Evolutionary conservation across 2,797 vertebrate genomes (phyloP), one percentile per base, ranked within the genome.

Genomic region (Dipus sagitta): DNA sequence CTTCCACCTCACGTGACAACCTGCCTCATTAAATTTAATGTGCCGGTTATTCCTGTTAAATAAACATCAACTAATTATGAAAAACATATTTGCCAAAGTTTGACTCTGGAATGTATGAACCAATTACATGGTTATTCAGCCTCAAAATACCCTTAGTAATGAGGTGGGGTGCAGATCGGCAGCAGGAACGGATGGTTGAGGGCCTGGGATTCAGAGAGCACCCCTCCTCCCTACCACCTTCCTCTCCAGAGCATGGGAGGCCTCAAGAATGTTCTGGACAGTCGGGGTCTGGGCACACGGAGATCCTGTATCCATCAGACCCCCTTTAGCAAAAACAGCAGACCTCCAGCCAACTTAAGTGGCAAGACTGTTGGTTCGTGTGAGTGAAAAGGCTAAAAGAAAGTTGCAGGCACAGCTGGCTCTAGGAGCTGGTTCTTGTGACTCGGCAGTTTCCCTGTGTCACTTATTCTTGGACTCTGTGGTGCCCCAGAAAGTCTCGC

Each of bases 51-150:
- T 98, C 92, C 97, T 38, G 88, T 97, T 98, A 98, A 98, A 97
- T 98, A 98, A 98, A 98, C 97, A 98, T 98, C 93, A 97, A 94
- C 97, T 98, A 98, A 98, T 98, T 98, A 98, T 97, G 97, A 98
- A 98, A 97, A 98, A 96, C 97, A 92, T 98, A 97, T 98, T 98
- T 98, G 97, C 97, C 92, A 92, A 98, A 97, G 97, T 98, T 97
- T 97, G 98, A 97, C 98, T 97, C 91, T 97, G 97, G 96, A 97
- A 98, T 95, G 90, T 96, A 97, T 97, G 97, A 97, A 91, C 97
- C 97, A 97, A 98, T 98, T 98, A 98, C 97, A 97, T 96, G 97
- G 96, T 97, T 97, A 97, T 98, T 98, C 98, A 97, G 97, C 97
- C 97, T 98, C 96, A 97, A 97, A 98, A 98, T 95, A 97, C 95